These are phyloP conservation scores for Phlogophora meticulosa DNA, from an alignment of 2,888 invertebrate species.

Conservation along the genomic window DNA sequence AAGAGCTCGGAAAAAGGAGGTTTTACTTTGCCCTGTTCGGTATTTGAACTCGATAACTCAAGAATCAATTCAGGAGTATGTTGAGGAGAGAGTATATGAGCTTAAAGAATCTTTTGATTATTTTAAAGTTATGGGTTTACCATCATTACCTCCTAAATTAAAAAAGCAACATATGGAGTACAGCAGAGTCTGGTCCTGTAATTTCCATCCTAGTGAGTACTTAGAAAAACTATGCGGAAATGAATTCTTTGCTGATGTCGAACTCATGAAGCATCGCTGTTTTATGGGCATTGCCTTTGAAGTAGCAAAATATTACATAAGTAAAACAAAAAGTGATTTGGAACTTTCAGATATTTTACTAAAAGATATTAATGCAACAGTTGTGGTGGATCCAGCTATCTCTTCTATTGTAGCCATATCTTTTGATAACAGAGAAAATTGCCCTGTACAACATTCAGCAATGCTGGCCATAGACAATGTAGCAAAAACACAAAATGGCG, in stretches of 20 bases:
- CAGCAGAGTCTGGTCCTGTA: constrained; percentile 94
- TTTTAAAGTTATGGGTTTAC: constrained; percentile 91
- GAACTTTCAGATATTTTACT: constrained; percentile 58
- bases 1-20: constrained; percentile 92
- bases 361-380: constrained; percentile 75
- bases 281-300: constrained; percentile 92
- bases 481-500: constrained; percentile 95
- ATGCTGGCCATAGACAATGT: constrained; percentile 97
- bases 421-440: constrained; percentile 89
- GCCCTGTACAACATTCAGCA: constrained; percentile 95
- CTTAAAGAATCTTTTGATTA: constrained; percentile 86
- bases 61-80: constrained; percentile 81
- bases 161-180: constrained; percentile 92
- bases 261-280: constrained; percentile 89
- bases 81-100: constrained; percentile 86
- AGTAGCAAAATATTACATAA: constrained; percentile 82
- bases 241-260: constrained; percentile 90
- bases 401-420: constrained; percentile 93
- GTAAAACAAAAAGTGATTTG: constrained; percentile 36
- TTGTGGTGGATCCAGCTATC: constrained; percentile 94
- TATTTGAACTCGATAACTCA: constrained; percentile 72
- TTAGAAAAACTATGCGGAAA: constrained; percentile 93
- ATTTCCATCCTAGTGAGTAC: constrained; percentile 95
- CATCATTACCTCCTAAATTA: constrained; percentile 92
- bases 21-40: constrained; percentile 89